phyloP scores from a whole-genome alignment of 2,113 vertebrate genomes.

The Varanus salvator region DNA sequence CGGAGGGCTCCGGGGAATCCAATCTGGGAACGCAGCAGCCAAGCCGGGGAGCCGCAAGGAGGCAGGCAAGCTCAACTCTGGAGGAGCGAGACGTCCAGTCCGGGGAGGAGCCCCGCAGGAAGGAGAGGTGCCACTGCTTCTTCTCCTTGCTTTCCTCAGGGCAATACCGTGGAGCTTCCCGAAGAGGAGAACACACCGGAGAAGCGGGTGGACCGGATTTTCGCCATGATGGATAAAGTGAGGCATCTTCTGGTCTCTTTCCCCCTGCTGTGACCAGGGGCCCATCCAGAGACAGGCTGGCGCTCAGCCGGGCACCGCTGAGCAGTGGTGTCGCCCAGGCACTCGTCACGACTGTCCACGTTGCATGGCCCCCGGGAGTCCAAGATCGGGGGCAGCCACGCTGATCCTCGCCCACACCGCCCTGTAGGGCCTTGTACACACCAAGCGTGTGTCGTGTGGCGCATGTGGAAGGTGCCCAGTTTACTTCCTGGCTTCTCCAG shows the following conservation, averaged over 20 bases:
- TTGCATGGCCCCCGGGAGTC: too few relatives aligned
- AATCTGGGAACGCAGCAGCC: fast-evolving
- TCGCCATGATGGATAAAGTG: conserved; percentile 99
- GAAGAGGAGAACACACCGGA: conserved; percentile 98
- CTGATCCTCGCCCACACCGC: too few relatives aligned
- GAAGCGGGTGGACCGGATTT: conserved; percentile 96
- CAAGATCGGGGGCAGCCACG: too few relatives aligned
- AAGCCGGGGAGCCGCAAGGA: too few relatives aligned
- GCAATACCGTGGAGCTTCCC: conserved; percentile 96
- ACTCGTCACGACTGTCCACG: too few relatives aligned
- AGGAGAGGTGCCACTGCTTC: background rate
- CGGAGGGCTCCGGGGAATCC: fast-evolving
- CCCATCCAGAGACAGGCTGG: too few relatives aligned
- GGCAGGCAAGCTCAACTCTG: background rate
- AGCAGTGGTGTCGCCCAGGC: too few relatives aligned
- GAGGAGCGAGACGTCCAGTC: background rate
- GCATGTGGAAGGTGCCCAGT: background rate
- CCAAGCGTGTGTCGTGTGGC: too few relatives aligned
- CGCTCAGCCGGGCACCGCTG: too few relatives aligned
- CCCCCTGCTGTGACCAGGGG: too few relatives aligned
- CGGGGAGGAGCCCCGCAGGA: background rate
- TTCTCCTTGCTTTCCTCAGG: conserved; percentile 71
- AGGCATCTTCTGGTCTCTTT: background rate
- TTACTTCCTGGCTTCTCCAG: background rate
- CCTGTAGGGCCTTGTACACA: too few relatives aligned